phyloP scores from a whole-genome alignment of 2,113 vertebrate genomes.

The Oryzias melastigma region DNA sequence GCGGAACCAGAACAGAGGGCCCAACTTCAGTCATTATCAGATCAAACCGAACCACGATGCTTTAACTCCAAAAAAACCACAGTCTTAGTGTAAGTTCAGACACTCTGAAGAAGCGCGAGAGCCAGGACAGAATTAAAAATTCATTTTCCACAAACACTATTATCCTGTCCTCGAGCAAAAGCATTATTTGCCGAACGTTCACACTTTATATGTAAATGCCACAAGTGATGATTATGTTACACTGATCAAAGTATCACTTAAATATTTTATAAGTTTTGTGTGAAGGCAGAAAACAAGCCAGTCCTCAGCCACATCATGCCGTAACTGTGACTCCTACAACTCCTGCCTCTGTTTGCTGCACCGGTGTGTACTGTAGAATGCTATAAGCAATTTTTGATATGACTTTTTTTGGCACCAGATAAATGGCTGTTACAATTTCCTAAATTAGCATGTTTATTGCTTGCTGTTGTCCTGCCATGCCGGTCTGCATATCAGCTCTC shows the following conservation, averaged over 20 bases:
- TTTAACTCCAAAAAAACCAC: no score
- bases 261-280: conserved; percentile 68
- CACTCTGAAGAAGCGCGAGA: neutral
- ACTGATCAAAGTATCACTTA: conserved; percentile 67
- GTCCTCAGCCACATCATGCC: conserved; percentile 25
- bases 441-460: conserved; percentile 82
- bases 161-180: conserved; percentile 58
- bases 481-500: conserved; percentile 75
- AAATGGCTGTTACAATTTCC: conserved; percentile 66
- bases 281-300: conserved; percentile 52
- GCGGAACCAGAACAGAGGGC: no score
- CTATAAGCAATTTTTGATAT: conserved; percentile 51
- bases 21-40: no score
- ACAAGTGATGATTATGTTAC: conserved; percentile 66
- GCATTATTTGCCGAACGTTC: conserved; percentile 61
- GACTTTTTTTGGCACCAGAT: conserved; percentile 56
- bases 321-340: conserved; percentile 24
- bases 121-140: conserved; percentile 33
- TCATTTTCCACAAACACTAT: conserved; percentile 51
- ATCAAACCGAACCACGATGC: no score
- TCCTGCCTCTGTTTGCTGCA: conserved; percentile 28
- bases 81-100: no score
- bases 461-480: conserved; percentile 66
- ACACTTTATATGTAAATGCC: conserved; percentile 74
- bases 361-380: conserved; percentile 53